Evolutionary conservation across 2,113 vertebrate species (phyloP).

Genomic region (Trinectes maculatus): DNA sequence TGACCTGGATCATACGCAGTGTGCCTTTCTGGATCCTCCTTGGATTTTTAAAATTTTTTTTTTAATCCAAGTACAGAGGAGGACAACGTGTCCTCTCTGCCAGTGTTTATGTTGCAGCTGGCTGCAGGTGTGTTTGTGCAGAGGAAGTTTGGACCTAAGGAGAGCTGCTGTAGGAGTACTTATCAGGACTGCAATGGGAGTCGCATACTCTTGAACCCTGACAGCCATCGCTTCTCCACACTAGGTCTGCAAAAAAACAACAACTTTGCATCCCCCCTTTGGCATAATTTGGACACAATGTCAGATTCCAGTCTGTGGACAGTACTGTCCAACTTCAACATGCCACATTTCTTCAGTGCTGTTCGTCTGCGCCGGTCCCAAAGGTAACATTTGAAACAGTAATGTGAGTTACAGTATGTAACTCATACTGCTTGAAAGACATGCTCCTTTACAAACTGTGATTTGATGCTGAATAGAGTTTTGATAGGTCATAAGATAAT

Average conservation of each 20-base stretch:
- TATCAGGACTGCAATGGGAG: conserved; percentile 47
- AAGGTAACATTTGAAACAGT: conserved; percentile 82
- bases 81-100: conserved; percentile 71
- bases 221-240: conserved; percentile 45
- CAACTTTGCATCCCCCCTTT: conserved; percentile 55
- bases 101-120: conserved; percentile 74
- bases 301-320: conserved; percentile 91
- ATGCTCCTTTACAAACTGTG: neutral
- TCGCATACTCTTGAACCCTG: conserved; percentile 32
- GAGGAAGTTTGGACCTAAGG: conserved; percentile 57
- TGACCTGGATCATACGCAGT: conserved; percentile 60
- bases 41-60: conserved; percentile 16
- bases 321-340: conserved; percentile 89
- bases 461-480: neutral
- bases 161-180: conserved; percentile 34
- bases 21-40: conserved; percentile 57
- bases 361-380: conserved; percentile 91
- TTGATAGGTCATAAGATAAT: neutral
- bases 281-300: conserved; percentile 82
- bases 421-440: neutral
- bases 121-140: conserved; percentile 73
- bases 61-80: conserved; percentile 61
- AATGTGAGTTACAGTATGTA: neutral
- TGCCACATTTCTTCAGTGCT: conserved; percentile 89
- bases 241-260: conserved; percentile 47